phyloP scores from a whole-genome alignment of 2,797 vertebrate species.

The Carcharodon carcharias region DNA sequence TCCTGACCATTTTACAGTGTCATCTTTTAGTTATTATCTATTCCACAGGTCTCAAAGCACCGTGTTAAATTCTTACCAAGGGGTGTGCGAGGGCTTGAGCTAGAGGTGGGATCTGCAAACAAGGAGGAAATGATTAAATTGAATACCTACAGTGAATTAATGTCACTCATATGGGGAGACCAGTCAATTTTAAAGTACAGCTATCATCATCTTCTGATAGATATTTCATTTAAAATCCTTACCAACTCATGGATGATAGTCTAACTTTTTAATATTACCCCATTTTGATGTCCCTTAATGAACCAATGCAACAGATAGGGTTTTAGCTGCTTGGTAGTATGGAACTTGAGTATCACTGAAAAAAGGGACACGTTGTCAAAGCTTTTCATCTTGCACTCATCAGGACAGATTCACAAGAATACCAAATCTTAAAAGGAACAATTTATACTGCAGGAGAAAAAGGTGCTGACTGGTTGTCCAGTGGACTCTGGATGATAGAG shows the following conservation, averaged over 20 bases:
- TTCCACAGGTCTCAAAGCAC: neutral
- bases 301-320: too few relatives aligned
- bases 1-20: neutral
- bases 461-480: too few relatives aligned
- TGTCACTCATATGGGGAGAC: neutral
- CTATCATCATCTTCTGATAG: neutral
- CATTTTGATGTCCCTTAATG: neutral
- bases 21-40: neutral
- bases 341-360: too few relatives aligned
- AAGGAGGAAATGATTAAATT: neutral
- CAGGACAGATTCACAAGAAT: too few relatives aligned
- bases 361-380: too few relatives aligned
- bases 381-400: too few relatives aligned
- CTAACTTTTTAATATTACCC: neutral
- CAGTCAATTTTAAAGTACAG: neutral
- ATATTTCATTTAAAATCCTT: neutral
- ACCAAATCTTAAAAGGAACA: too few relatives aligned
- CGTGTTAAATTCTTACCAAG: neutral
- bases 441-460: too few relatives aligned
- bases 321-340: too few relatives aligned
- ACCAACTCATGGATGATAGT: neutral
- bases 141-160: neutral
- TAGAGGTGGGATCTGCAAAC: neutral
- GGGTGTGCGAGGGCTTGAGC: neutral
- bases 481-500: too few relatives aligned